Evolutionary conservation across 2,113 vertebrate species (phyloP), one percentile per base, ranked within the genome.

Genomic region (Fulica atra): DNA sequence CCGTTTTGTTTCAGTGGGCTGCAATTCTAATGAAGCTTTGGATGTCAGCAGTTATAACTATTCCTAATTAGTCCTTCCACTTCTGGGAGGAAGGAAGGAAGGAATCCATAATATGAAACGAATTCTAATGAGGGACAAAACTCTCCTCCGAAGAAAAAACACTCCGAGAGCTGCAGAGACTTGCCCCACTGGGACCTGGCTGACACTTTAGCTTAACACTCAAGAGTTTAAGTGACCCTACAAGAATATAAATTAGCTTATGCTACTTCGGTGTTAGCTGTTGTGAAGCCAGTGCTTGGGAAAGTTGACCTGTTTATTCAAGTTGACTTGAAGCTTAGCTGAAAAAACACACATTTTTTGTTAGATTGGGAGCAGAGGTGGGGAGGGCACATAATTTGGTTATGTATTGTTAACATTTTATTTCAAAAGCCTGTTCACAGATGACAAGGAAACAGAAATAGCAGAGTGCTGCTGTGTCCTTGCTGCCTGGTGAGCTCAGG

Each of bases 151-250:
- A 64, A 80, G 71, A 78, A 90, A 63, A 38, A 48, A 35, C 88
- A 6, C 65, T 88, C 21, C 11, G 23, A 71, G 60, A 84, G 36
- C 79, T 81, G 29, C 65, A 71, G 86, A 73, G 76, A 36, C 82
- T 91, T 5, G 5, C 72, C 73, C 86, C 92, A 23, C 25, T 71
- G 88, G 90, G 83, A 93, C 72, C 73, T 81, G 61, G 25, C 92
- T 95, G 93, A 95, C 86, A 82, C 82, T 97, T 92, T 26, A 84
- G 73, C 88, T 95, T 91, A 94, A 65, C 80, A 84, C 65, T 93
- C 0, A 0, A 90, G 92, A 71, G 93, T 91, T 88, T 81, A 87
- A 91, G 57, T 87, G 88, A 92, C 93, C 88, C 36, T 92, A 54
- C 92, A 89, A 89, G 91, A 94, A 94, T 95, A 81, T 82, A 85